Evolutionary conservation across 2,888 invertebrate species (phyloP), one percentile per base, ranked within the genome.

Genomic region (Apodemia hepburni): DNA sequence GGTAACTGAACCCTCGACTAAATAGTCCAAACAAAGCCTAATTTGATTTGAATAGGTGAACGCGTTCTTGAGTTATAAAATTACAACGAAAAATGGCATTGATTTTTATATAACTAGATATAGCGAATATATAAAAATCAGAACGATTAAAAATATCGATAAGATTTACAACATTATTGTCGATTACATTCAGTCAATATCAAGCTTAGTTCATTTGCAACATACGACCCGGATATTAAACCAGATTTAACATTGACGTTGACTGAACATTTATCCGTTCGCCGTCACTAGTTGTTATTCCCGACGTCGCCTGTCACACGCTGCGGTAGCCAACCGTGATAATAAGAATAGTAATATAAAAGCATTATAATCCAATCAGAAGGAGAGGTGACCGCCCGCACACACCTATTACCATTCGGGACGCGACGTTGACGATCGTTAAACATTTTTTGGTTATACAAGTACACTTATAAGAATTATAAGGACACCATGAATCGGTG

Each of bases 331-430:
- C 79, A 80, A 78, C 81, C 79, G 82, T 81, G 82, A 84, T 87
- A 85, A 85, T 90, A 88, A 87, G 86, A 90, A 89, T 81, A 78
- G 87, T 89, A 87, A 88, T 91, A 85, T 87, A 87, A 88, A 85
- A 84, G 83, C 80, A 90, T 91, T 89, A 90, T 90, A 90, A 89
- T 89, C 91, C 90, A 91, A 91, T 91, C 88, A 90, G 80, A 33
- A 33, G 8, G 79, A 77, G 81, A 81, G 80, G 84, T 82, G 89
- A 82, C 88, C 91, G 87, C 87, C 87, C 87, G 85, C 77, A 78
- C 77, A 79, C 74, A 68, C 76, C 72, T 75, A 80, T 89, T 84
- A 85, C 84, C 78, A 91, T 91, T 87, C 91, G 76, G 73, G 69
- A 72, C 85, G 84, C 84, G 79, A 69, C 66, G 70, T 72, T 69